Evolutionary conservation across 2,797 vertebrate genomes (phyloP), one percentile per base, ranked within the genome.

Genomic region (Aselliscus stoliczkanus): DNA sequence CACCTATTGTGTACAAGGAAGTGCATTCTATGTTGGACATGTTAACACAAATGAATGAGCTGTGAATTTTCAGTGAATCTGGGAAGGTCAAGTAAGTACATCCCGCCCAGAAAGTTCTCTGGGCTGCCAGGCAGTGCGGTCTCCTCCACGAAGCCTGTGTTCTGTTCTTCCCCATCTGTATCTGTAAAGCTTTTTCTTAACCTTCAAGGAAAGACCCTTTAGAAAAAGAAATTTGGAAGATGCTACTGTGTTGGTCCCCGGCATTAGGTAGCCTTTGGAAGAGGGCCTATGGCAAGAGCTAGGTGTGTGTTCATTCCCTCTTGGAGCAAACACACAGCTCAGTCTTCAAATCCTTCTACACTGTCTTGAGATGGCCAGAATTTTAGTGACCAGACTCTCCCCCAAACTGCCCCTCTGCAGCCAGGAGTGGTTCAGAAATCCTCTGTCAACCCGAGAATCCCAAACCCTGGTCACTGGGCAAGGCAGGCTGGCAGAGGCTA

Each of bases 131-230:
- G 20, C 3, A 60, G 3, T 18, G 4, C n/a, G 11, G 1, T 39
- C 29, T 76, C 15, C 50, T 52, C 21, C 29, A 13, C 0, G 14
- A 72, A 44, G 75, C 42, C 39, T 65, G 2, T 42, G 42, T 70
- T 54, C 73, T 50, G 2, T 25, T 67, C 80, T 73, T 56, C n/a
- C 29, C 27, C 27, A 52, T 81, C 69, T 84, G 9, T 37, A n/a
- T 79, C 60, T 34, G 0, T 54, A 77, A 73, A 85, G 47, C 1
- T 4, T 62, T 86, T 72, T 50, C 34, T 84, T 58, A 42, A 31
- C 17, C 42, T 81, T 79, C 13, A 82, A 94, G 27, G 11, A 39
- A 89, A 90, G 39, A 31, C 25, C 20, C n/a, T 56, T 86, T 89
- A 67, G 47, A 34, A 84, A 93, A 84, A 82, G 29, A 27, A 4